Evolutionary conservation across 2,797 vertebrate genomes (phyloP).

Genomic region (Pogonophryne albipinna): DNA sequence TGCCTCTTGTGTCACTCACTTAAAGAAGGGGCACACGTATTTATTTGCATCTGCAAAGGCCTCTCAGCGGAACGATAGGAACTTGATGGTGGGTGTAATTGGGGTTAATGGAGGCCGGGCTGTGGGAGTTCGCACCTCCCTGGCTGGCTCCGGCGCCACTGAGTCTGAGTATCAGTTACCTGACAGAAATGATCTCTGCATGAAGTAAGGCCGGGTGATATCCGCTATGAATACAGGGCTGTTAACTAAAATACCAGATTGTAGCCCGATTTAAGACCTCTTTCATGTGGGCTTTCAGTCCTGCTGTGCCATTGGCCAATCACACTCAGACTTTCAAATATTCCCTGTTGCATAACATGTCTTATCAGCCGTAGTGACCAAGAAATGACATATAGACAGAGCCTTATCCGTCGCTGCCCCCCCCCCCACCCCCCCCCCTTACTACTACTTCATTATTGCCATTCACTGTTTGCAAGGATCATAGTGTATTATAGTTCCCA

Average conservation of each 20-base stretch:
- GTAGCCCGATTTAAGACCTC: neutral
- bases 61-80: slow-evolving; percentile 80
- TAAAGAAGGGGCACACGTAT: slow-evolving; percentile 65
- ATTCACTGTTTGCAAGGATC: too few species aligned
- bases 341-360: neutral
- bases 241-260: neutral
- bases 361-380: neutral
- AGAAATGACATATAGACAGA: too few species aligned
- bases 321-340: neutral
- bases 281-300: neutral
- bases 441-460: too few species aligned
- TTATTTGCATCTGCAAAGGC: slow-evolving; percentile 84
- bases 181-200: slow-evolving; percentile 53
- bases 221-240: slow-evolving; percentile 24
- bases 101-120: slow-evolving; percentile 79
- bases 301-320: neutral
- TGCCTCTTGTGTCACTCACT: slow-evolving; percentile 27
- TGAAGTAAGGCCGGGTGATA: slow-evolving; percentile 31
- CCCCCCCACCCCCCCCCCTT: too few species aligned
- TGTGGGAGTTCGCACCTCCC: slow-evolving; percentile 71
- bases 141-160: slow-evolving; percentile 81
- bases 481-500: too few species aligned
- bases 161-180: slow-evolving; percentile 84
- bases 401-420: too few species aligned
- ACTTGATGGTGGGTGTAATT: slow-evolving; percentile 81